Base-by-base conservation (phyloP, 2,888 invertebrate species). In the Arrhopalites spinosus region DNA sequence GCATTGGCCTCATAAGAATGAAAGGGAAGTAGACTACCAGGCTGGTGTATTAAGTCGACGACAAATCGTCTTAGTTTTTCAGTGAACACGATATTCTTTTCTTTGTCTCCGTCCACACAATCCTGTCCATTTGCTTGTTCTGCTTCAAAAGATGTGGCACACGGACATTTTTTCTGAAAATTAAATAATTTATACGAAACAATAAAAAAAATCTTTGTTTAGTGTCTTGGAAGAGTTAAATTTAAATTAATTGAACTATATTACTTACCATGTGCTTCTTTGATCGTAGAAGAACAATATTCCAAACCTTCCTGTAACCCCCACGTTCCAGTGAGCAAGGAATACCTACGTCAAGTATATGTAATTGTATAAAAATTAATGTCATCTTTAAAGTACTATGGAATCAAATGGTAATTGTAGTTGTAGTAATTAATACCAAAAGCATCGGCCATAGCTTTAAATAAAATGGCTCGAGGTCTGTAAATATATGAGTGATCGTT, bases 381-480 rank as follows among this genome's bases (percentile, higher is more conserved):
- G n/a, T n/a, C n/a, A n/a, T n/a, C n/a, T n/a, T n/a, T n/a, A n/a
- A n/a, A n/a, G n/a, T n/a, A n/a, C n/a, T n/a, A n/a, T n/a, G n/a
- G n/a, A n/a, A n/a, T n/a, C n/a, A n/a, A n/a, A n/a, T n/a, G n/a
- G n/a, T n/a, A n/a, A n/a, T n/a, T n/a, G n/a, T n/a, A n/a, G n/a
- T n/a, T n/a, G n/a, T n/a, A n/a, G n/a, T n/a, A n/a, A n/a, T n/a
- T n/a, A 36, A 36, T 36, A 0, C 89, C 89, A 27, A 89, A 84
- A 59, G 88, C 87, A 84, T 91, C 91, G 0, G 91, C 90, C 29
- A 91, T 84, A 0, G 87, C 87, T 84, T 91, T 91, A 85, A 90
- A 91, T 27, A 91, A 86, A 2, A 91, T 64, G 0, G 91, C 89
- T 0, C 91, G 86, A 83, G 79, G 75, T 50, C 82, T 73, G n/a